These are phyloP conservation scores for Ostrea edulis DNA, from an alignment of 1,140 invertebrate species.

Conservation along the genomic window DNA sequence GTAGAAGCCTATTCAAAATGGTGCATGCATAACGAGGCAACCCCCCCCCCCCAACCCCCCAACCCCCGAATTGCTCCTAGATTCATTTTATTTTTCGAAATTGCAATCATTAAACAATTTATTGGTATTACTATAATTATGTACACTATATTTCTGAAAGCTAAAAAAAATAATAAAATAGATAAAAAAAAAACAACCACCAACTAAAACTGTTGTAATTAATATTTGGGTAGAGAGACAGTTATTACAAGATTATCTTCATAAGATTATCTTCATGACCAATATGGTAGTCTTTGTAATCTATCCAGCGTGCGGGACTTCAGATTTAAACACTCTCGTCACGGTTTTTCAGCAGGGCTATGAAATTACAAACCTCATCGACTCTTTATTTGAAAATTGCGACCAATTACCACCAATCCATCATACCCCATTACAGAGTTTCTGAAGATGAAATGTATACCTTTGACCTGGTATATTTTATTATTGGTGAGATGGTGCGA, in stretches of 20 bases:
- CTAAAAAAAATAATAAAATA: no score
- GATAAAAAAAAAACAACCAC: no score
- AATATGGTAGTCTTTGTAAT: not conserved
- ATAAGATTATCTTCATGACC: not conserved
- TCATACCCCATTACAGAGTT: not conserved
- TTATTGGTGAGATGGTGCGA: conserved; percentile 2
- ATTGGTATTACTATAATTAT: no score
- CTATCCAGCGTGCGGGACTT: not conserved
- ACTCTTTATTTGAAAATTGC: conserved; percentile 32
- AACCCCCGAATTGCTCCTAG: no score
- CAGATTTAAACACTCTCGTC: not conserved
- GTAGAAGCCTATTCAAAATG: no score
- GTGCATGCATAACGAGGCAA: no score
- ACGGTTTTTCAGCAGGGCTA: not conserved
- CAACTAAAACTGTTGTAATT: no score
- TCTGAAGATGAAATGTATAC: conserved; percentile 19
- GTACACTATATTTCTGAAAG: no score
- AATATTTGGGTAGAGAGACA: no score
- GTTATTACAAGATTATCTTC: not conserved
- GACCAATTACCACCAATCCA: conserved; percentile 17
- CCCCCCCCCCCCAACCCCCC: no score
- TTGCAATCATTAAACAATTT: no score
- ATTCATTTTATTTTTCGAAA: no score
- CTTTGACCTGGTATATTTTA: not conserved
- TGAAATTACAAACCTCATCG: conserved; percentile 31